Evolutionary conservation across 2,888 invertebrate genomes (phyloP), one percentile per base, ranked within the genome.

Genomic region (Torymus auratus): DNA sequence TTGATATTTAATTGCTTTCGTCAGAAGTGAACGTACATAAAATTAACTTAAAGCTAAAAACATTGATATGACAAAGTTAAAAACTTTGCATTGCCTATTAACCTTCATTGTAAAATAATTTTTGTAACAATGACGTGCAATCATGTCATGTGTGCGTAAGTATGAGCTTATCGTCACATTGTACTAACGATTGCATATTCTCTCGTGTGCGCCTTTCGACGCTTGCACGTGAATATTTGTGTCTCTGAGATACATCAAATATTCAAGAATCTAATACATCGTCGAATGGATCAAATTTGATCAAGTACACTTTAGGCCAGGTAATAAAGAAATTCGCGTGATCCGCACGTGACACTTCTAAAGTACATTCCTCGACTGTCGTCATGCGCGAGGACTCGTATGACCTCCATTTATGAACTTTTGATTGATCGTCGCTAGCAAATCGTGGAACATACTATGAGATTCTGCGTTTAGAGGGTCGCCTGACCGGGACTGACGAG

Each of bases 401-500:
- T 41, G 41, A 41, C 41, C 41, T 41, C 41, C 41, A 41, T 5
- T 41, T 41, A 41, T 41, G 41, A 41, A 41, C 41, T 41, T 41
- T 41, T 41, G 61, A 61, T 61, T 61, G 12, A 61, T 61, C 61
- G 17, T 53, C 41, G 41, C 41, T 41, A 41, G 41, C 7, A 41
- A 41, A 41, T 41, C 41, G 7, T 41, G 41, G 41, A 41, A 41
- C 7, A 41, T 5, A 41, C 41, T 41, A 41, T 41, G 41, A 41
- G 41, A 41, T 41, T 41, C 28, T 17, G 61, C n/a, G 67, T 84
- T 88, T 86, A 91, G 64, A 91, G 88, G 14, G 90, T 90, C 20
- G 90, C 89, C 82, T 90, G 89, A n/a, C 89, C 90, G 12, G 90
- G 88, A 83, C 87, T 88, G 67, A 90, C 87, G 73, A 89, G 84